Evolutionary conservation across 37 sponge, comb jelly and placozoan species (phyloP).

Genomic region (Corticium candelabrum): DNA sequence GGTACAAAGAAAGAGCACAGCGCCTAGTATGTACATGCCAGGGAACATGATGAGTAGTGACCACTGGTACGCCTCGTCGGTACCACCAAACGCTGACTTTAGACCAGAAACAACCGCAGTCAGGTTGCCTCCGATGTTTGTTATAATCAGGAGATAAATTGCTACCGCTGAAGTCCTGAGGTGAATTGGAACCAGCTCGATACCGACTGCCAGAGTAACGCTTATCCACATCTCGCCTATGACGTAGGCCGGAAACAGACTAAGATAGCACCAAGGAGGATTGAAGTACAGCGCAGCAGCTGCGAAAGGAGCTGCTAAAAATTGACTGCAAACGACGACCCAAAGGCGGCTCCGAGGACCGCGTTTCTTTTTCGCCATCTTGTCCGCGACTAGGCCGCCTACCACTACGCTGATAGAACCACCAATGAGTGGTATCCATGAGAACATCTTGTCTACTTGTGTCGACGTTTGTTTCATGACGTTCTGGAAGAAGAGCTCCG

Average conservation of each 20-base stretch:
- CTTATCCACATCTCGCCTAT: conserved; percentile 78
- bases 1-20: conserved; percentile 38
- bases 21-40: conserved; percentile 37
- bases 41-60: conserved; percentile 49
- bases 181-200: conserved; percentile 40
- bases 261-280: conserved; percentile 52
- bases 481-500: conserved; percentile 53
- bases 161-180: conserved; percentile 29
- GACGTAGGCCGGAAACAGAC: conserved; percentile 45
- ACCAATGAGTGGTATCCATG: conserved; percentile 62
- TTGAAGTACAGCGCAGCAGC: conserved; percentile 34
- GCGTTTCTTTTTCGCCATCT: conserved; percentile 32
- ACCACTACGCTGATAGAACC: conserved; percentile 61
- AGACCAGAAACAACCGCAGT: conserved; percentile 30
- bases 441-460: background rate
- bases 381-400: conserved; percentile 64
- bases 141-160: conserved; percentile 53
- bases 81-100: background rate
- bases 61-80: too few relatives aligned
- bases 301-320: conserved; percentile 53
- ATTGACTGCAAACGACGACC: conserved; percentile 73
- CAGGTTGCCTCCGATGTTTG: conserved; percentile 40
- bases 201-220: conserved; percentile 44
- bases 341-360: conserved; percentile 41
- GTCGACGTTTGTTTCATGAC: background rate